These are phyloP conservation scores for Drosophila chauvacae DNA, from an alignment of 1,140 invertebrate genomes.

Conservation along the genomic window DNA sequence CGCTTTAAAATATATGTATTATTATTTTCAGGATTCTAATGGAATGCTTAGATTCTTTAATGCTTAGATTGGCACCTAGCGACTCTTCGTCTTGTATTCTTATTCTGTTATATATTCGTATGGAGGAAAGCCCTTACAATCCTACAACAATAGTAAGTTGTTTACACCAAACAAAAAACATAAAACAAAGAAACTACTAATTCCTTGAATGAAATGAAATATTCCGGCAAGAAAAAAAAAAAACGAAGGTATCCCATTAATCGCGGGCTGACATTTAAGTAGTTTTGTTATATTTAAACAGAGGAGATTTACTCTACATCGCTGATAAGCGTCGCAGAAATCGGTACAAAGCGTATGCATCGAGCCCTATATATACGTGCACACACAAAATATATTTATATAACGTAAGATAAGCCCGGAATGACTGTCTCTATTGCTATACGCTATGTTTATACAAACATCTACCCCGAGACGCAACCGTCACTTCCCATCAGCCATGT, in stretches of 20 bases:
- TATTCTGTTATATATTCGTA: not conserved
- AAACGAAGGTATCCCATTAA: slow-evolving; percentile 14
- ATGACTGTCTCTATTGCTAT: slow-evolving; percentile 51
- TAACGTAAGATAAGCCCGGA: slow-evolving; percentile 44
- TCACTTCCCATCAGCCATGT: slow-evolving; percentile 56
- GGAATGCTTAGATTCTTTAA: no score
- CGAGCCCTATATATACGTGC: not conserved
- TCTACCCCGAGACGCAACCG: slow-evolving; percentile 2
- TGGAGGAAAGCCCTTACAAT: not conserved
- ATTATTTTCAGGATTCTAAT: not conserved
- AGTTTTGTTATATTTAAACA: slow-evolving; percentile 13
- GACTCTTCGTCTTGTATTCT: not conserved
- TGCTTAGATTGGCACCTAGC: not conserved
- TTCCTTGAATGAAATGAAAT: slow-evolving; percentile 13
- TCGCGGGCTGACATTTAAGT: not conserved
- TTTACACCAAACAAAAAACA: not conserved
- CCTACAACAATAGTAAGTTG: not conserved
- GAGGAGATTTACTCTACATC: slow-evolving; percentile 22
- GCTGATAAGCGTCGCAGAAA: slow-evolving; percentile 42
- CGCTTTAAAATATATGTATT: not conserved
- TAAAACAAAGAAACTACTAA: not conserved
- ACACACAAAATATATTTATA: slow-evolving; percentile 7
- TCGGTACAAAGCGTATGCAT: slow-evolving; percentile 31
- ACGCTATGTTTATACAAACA: slow-evolving; percentile 46
- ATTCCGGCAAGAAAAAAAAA: not conserved